Evolutionary conservation across 2,113 vertebrate species (phyloP).

Genomic region (Vulpes lagopus): DNA sequence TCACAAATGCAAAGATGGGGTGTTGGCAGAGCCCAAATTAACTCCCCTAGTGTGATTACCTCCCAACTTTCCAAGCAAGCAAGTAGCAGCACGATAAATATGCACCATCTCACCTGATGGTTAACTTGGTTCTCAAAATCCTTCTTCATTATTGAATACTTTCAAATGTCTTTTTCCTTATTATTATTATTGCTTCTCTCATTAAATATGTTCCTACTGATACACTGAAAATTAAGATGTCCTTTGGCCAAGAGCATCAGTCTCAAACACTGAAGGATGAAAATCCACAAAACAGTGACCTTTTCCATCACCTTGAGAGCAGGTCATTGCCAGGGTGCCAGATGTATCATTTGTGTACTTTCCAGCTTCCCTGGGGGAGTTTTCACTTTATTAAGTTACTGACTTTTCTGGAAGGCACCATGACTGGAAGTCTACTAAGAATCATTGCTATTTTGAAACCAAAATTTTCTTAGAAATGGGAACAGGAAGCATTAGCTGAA

Average conservation of each 20-base stretch:
- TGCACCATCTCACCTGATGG: background rate
- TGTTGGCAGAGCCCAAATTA: background rate
- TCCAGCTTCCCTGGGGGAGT: background rate
- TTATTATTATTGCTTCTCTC: background rate
- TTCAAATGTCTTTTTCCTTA: background rate
- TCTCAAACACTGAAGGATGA: background rate
- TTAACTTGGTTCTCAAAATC: background rate
- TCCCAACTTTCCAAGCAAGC: background rate
- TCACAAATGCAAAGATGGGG: no score
- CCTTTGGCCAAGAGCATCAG: background rate
- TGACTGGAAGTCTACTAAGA: conserved; percentile 8
- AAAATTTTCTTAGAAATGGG: background rate
- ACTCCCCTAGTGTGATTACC: background rate
- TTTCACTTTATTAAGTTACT: background rate
- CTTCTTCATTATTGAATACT: background rate
- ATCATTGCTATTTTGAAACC: background rate
- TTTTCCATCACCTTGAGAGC: rapidly evolving
- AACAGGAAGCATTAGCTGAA: background rate
- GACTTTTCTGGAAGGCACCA: background rate
- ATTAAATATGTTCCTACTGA: background rate
- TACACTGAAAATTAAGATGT: background rate
- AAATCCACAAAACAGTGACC: background rate
- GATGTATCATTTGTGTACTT: background rate
- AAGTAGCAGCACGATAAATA: background rate
- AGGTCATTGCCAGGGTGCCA: background rate